Evolutionary conservation across 2,113 vertebrate genomes (phyloP).

Genomic region (Rhabdomys dilectus): DNA sequence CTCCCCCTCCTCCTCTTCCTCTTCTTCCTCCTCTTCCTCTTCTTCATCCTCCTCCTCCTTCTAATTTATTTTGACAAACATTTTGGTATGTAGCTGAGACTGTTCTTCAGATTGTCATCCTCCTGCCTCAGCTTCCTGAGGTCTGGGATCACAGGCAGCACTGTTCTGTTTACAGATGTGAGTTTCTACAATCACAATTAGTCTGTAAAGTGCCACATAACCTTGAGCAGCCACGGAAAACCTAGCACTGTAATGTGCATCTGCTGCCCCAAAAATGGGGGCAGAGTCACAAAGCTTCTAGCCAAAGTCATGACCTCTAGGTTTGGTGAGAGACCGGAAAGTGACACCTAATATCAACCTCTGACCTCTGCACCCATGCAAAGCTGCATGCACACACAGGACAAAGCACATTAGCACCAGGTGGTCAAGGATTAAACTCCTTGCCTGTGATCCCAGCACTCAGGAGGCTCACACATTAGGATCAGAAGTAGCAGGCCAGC

Average conservation of each 20-base stretch:
- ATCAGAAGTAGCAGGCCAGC: not conserved
- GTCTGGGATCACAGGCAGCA: not conserved
- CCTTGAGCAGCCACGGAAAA: not conserved
- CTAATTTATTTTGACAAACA: not conserved
- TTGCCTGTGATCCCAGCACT: not conserved
- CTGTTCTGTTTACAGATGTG: not conserved
- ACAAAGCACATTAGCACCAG: not conserved
- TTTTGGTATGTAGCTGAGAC: not conserved
- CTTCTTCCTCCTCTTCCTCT: too few species aligned
- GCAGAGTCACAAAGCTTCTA: not conserved
- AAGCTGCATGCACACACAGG: not conserved
- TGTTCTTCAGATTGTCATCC: not conserved
- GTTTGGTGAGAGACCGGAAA: not conserved
- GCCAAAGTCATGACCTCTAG: not conserved
- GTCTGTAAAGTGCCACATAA: not conserved
- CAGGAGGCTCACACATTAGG: not conserved
- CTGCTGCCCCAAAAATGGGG: not conserved
- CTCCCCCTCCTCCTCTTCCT: accelerated
- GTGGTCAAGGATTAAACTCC: not conserved
- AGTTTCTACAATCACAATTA: not conserved
- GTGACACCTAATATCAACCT: not conserved
- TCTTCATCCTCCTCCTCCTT: too few species aligned
- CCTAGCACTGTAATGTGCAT: not conserved
- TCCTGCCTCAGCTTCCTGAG: not conserved
- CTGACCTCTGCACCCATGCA: not conserved